Evolutionary conservation across 2,113 vertebrate genomes (phyloP).

Genomic region (Corythornis vintsioides): DNA sequence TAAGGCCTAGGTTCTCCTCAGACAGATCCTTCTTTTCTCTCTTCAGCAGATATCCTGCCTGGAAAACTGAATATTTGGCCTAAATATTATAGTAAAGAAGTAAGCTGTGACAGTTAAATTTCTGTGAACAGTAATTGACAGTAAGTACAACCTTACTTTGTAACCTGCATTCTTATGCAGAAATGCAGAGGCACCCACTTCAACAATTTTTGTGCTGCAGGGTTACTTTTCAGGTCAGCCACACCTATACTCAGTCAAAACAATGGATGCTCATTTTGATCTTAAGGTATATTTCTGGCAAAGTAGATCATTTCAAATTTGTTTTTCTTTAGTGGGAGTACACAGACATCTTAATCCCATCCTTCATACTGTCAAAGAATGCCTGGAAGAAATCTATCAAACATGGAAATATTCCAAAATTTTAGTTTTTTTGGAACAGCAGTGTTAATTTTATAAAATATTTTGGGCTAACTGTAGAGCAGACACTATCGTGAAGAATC

Average conservation of each 20-base stretch:
- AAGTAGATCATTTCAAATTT: not conserved
- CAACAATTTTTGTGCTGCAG: not conserved
- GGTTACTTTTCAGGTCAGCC: not conserved
- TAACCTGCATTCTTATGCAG: not conserved
- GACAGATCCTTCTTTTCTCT: not conserved
- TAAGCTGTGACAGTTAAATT: not conserved
- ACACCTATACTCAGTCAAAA: not conserved
- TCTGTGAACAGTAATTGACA: not conserved
- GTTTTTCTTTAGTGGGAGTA: not conserved
- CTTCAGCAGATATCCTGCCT: not conserved
- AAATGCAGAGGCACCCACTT: not conserved
- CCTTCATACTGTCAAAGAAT: not conserved
- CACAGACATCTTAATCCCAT: not conserved
- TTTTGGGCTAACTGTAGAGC: not conserved
- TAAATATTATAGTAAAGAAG: not conserved
- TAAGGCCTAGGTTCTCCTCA: not conserved
- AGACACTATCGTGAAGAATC: not conserved
- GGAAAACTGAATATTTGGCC: not conserved
- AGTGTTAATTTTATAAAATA: not conserved
- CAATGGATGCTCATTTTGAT: not conserved
- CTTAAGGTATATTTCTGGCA: not conserved
- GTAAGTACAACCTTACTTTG: not conserved
- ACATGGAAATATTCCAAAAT: not conserved
- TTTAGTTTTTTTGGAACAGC: not conserved
- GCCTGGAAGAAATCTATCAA: conserved; percentile 2